Conservation (phyloP, 2,888 invertebrate genomes). For the Podabrus alpinus region DNA sequence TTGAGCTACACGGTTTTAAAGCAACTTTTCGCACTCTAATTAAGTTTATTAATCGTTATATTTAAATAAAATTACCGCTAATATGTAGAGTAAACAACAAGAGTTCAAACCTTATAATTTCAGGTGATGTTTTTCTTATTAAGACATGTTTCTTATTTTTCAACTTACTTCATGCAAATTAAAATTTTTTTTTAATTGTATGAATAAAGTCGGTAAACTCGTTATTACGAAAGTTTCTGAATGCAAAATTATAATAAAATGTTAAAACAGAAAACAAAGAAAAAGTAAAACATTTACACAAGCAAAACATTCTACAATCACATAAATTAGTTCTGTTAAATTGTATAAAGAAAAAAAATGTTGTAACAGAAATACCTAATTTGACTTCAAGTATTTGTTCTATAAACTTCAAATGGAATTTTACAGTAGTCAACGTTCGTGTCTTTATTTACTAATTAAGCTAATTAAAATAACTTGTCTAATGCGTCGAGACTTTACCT, state of each 20-base stretch:
- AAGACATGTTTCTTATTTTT: no score
- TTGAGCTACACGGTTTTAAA: no score
- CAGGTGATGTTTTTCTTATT: no score
- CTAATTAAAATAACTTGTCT: neutral
- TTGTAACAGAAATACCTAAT: neutral
- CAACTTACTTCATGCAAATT: neutral
- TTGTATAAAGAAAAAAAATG: neutral
- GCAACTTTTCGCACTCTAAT: no score
- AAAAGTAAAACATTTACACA: neutral
- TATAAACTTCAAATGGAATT: neutral
- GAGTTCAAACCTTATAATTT: no score
- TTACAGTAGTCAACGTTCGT: neutral
- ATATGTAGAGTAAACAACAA: no score
- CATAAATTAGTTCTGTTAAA: neutral
- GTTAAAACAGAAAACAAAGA: neutral
- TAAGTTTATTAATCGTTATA: no score
- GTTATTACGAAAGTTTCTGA: neutral
- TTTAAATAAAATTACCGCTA: no score
- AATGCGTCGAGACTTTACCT: neutral
- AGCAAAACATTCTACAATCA: neutral
- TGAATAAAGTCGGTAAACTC: neutral
- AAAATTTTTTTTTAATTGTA: no score
- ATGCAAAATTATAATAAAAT: neutral
- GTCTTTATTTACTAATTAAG: neutral
- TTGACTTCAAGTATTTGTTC: neutral